phyloP scores from a whole-genome alignment of 2,888 invertebrate species.

The Lycia hirtaria region DNA sequence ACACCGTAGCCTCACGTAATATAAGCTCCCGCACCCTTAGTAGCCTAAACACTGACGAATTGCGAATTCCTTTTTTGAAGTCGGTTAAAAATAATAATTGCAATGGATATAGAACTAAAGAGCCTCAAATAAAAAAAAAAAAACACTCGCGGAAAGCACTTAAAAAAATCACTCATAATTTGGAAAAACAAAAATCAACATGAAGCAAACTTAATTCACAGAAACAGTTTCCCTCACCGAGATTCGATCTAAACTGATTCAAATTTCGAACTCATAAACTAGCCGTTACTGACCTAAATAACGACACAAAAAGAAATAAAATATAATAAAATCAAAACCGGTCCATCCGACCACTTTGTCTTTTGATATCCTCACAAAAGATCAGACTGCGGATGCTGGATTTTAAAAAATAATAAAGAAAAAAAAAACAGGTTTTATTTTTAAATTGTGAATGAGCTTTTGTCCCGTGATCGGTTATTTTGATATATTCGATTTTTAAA shows the following conservation, averaged over 20 bases:
- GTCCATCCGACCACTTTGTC: slow-evolving; percentile 72
- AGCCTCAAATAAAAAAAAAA: too few relatives aligned
- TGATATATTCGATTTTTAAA: slow-evolving; percentile 85
- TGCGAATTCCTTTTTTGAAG: too few relatives aligned
- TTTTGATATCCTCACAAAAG: slow-evolving; percentile 72
- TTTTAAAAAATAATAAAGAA: slow-evolving; percentile 59
- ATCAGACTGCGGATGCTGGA: slow-evolving; percentile 79
- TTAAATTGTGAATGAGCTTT: slow-evolving; percentile 74
- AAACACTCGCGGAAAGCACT: too few relatives aligned
- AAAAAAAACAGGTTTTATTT: slow-evolving; percentile 70
- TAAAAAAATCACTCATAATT: too few relatives aligned
- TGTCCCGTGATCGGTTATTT: slow-evolving; percentile 81
- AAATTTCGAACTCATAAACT: slow-evolving; percentile 49
- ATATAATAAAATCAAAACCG: slow-evolving; percentile 68
- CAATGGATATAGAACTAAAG: too few relatives aligned
- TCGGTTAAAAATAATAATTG: too few relatives aligned
- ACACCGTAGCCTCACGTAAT: too few relatives aligned
- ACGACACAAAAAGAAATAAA: slow-evolving; percentile 53
- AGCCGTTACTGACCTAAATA: slow-evolving; percentile 80
- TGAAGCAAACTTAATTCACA: slow-evolving; percentile 27
- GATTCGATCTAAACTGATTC: slow-evolving; percentile 61
- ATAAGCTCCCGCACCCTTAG: too few relatives aligned
- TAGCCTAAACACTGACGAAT: too few relatives aligned
- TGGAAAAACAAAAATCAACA: too few relatives aligned
- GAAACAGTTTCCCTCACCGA: slow-evolving; percentile 45